Evolutionary conservation across 1,140 invertebrate species (phyloP).

Genomic region (Brachionus asplanchnoidis): DNA sequence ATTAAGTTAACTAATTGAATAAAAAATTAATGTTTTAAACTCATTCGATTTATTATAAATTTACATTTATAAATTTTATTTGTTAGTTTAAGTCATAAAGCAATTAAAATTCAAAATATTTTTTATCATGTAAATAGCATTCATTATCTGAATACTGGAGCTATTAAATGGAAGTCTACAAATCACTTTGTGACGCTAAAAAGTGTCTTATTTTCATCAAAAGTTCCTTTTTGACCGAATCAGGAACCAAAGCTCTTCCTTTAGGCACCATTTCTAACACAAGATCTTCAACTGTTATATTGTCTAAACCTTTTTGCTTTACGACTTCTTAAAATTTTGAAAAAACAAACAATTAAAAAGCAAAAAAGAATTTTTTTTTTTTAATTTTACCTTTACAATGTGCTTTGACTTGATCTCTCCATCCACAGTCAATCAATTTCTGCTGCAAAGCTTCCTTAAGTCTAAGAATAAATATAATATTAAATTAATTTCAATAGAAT

Average conservation of each 20-base stretch:
- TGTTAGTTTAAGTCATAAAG: background rate
- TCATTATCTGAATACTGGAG: background rate
- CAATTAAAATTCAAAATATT: background rate
- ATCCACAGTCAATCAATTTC: conserved; percentile 78
- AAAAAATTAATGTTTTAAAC: background rate
- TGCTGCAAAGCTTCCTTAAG: conserved; percentile 69
- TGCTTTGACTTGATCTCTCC: conserved; percentile 78
- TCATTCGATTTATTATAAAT: background rate
- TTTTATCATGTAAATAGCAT: background rate
- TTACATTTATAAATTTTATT: background rate
- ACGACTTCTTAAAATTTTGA: conserved; percentile 62
- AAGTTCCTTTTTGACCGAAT: conserved; percentile 80
- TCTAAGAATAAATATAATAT: background rate
- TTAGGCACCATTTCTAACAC: conserved; percentile 73
- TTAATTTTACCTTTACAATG: conserved; percentile 65
- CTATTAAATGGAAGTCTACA: background rate
- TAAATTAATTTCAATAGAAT: no score
- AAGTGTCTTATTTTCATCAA: conserved; percentile 73
- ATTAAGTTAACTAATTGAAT: no score
- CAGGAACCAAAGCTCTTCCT: conserved; percentile 74
- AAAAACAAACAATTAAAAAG: background rate
- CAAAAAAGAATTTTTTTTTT: background rate
- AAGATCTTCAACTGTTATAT: conserved; percentile 74
- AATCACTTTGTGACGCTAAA: conserved; percentile 53
- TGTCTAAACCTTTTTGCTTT: conserved; percentile 68